These are phyloP conservation scores for Apamea crenata DNA, from an alignment of 2,888 invertebrate species.

Conservation along the genomic window DNA sequence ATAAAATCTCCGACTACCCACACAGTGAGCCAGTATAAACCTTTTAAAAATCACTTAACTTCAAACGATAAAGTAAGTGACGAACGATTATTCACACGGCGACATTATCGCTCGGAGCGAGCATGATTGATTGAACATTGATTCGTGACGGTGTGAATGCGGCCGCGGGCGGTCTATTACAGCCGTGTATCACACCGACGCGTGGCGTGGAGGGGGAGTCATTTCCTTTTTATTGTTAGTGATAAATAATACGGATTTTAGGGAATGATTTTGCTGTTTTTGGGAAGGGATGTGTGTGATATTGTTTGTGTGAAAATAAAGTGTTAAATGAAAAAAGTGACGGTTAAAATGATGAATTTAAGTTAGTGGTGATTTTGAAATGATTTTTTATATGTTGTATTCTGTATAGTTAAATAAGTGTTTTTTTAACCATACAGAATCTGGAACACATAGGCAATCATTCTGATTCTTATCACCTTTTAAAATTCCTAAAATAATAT, in stretches of 20 bases:
- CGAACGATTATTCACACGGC: conserved; percentile 62
- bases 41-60: conserved; percentile 68
- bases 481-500: not conserved
- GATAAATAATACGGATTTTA: conserved; percentile 56
- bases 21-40: conserved; percentile 40
- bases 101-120: conserved; percentile 62
- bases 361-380: not conserved
- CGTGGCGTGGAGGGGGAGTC: conserved; percentile 38
- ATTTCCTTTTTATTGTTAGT: conserved; percentile 63
- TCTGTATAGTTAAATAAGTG: not conserved
- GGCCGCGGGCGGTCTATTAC: conserved; percentile 61
- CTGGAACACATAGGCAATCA: not conserved
- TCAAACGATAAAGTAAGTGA: conserved; percentile 56
- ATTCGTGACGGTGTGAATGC: conserved; percentile 64
- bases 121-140: conserved; percentile 68
- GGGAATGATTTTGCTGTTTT: conserved; percentile 53
- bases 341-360: no score
- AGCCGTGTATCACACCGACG: conserved; percentile 58
- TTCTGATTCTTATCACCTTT: not conserved
- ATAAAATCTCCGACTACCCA: conserved; percentile 37
- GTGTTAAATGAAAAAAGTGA: not conserved
- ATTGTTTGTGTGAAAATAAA: conserved; percentile 25
- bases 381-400: not conserved
- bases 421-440: not conserved
- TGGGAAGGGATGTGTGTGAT: not conserved